Conservation (phyloP, 2,888 invertebrate species). For the Coecobrya sp. region DNA sequence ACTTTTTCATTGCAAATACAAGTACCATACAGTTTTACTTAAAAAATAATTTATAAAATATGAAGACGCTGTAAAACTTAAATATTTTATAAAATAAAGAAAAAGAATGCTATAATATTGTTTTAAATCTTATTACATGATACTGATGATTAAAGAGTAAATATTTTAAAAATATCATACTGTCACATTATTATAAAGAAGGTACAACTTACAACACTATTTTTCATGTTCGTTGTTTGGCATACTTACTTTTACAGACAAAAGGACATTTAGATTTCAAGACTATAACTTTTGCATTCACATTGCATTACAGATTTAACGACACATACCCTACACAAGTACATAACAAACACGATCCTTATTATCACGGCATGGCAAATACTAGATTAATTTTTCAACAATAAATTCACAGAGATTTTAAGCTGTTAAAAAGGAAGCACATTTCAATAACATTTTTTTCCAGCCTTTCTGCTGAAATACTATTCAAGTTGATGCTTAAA, state of each 20-base stretch:
- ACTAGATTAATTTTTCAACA: slow-evolving; percentile 29
- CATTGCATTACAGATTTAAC: neutral
- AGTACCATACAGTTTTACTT: neutral
- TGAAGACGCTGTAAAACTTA: neutral
- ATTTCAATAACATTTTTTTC: slow-evolving; percentile 18
- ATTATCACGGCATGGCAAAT: slow-evolving; percentile 28
- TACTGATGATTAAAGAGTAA: too few species aligned
- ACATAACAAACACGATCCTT: slow-evolving; percentile 23
- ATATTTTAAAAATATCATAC: neutral
- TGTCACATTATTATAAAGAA: neutral
- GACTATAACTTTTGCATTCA: too few species aligned
- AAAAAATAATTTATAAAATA: neutral
- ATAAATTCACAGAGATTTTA: neutral
- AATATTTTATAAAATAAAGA: neutral
- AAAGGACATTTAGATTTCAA: neutral
- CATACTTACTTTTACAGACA: neutral
- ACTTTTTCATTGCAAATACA: neutral
- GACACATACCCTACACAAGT: neutral
- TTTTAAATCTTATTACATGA: too few species aligned
- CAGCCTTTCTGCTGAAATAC: slow-evolving; percentile 1
- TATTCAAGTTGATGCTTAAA: neutral
- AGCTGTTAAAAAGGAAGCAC: slow-evolving; percentile 25
- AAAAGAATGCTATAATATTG: too few species aligned
- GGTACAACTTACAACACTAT: slow-evolving; percentile 13
- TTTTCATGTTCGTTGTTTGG: slow-evolving; percentile 1